Base-by-base conservation (phyloP, 2,888 invertebrate species). In the Nycteola revayana region DNA sequence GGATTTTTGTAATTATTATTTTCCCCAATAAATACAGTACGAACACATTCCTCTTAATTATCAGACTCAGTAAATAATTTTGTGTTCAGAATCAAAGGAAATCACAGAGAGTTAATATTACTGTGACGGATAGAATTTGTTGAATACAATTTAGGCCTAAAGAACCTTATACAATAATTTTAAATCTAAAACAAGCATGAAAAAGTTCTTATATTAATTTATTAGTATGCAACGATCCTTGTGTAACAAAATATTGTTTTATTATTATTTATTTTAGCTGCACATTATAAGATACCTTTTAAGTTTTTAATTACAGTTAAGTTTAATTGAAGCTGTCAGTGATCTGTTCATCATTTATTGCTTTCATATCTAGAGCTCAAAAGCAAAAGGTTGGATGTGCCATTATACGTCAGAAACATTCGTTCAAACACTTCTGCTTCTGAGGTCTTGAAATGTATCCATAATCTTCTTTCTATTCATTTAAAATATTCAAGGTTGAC, bases 241-340 rank as follows among this genome's bases (percentile, higher is more conserved):
- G 24, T 51, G 59, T 69, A 67, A 50, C 58, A 74, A 71, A 72
- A 71, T 73, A 72, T 66, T 58, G 52, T 47, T 64, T 63, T 37
- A 25, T 60, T 38, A 49, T 60, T 58, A 59, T 5, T 47, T 60
- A 41, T 28, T n/a, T n/a, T 53, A 60, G 49, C 57, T 51, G 51
- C 55, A 40, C 41, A 36, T 30, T 18, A 18, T 18, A n/a, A n/a
- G n/a, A n/a, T n/a, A n/a, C n/a, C n/a, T n/a, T n/a, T n/a, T n/a
- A n/a, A n/a, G n/a, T n/a, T n/a, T n/a, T n/a, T n/a, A n/a, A n/a
- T n/a, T n/a, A n/a, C n/a, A n/a, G n/a, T n/a, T n/a, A n/a, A n/a
- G n/a, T n/a, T n/a, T n/a, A n/a, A n/a, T n/a, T n/a, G n/a, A n/a
- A n/a, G n/a, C n/a, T n/a, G n/a, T n/a, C n/a, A n/a, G n/a, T n/a